Conservation (phyloP, 2,113 vertebrate genomes). For the Amphiprion percula region DNA sequence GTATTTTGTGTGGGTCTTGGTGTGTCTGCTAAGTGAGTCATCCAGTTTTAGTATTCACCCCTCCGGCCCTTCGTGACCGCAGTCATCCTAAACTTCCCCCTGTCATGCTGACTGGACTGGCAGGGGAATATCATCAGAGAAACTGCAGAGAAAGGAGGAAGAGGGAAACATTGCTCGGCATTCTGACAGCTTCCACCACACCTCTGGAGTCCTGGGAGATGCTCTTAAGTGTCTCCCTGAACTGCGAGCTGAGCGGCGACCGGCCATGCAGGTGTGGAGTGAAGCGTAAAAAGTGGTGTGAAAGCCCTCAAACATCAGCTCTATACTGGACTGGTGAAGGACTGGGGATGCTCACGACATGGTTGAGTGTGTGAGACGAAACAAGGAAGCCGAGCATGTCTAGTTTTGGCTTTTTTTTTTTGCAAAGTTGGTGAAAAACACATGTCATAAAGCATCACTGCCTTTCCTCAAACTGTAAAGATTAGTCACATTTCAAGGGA, state of each 20-base stretch:
- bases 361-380: neutral
- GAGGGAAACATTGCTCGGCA: neutral
- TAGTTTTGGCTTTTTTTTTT: too few relatives aligned
- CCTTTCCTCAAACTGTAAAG: too few relatives aligned
- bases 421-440: too few relatives aligned
- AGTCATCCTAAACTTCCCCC: constrained; percentile 9
- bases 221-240: neutral
- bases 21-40: neutral
- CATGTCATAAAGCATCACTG: too few relatives aligned
- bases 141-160: neutral
- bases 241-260: neutral
- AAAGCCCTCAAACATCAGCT: neutral
- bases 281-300: neutral
- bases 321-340: neutral
- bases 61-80: neutral
- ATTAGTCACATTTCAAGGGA: too few relatives aligned
- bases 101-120: neutral
- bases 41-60: constrained; percentile 9
- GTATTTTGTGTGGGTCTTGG: too few relatives aligned
- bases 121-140: constrained; percentile 18
- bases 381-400: neutral
- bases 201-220: constrained; percentile 3
- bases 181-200: constrained; percentile 28
- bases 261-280: neutral
- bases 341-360: neutral